phyloP scores from a whole-genome alignment of 2,888 invertebrate species.

The Diarsia mendica region DNA sequence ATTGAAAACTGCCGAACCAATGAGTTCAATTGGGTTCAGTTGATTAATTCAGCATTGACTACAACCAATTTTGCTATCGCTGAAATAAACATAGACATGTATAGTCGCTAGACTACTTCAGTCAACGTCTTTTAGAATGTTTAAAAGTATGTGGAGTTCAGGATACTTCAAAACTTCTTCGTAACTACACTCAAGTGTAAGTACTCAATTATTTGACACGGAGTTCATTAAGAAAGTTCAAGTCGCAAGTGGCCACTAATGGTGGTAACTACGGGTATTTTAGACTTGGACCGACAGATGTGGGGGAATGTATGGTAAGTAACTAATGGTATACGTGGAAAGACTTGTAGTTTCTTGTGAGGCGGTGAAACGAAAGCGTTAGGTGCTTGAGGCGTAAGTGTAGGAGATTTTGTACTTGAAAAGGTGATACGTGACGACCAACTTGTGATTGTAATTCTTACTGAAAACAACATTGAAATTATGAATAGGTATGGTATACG shows the following conservation, averaged over 20 bases:
- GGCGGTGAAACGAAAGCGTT: not conserved
- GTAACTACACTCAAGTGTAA: constrained; percentile 35
- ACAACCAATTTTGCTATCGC: not conserved
- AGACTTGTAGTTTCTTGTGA: constrained; percentile 34
- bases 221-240: constrained; percentile 70
- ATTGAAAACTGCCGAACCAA: constrained; percentile 12
- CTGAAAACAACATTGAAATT: not conserved
- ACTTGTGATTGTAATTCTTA: not conserved
- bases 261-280: constrained; percentile 58
- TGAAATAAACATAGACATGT: constrained; percentile 4
- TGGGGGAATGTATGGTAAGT: constrained; percentile 36
- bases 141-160: constrained; percentile 44
- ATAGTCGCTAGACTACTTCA: not conserved
- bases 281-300: constrained; percentile 50
- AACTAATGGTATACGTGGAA: constrained; percentile 33
- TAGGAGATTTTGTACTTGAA: not conserved
- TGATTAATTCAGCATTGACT: constrained; percentile 52
- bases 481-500: not conserved
- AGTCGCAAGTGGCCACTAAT: constrained; percentile 71
- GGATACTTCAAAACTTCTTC: constrained; percentile 44
- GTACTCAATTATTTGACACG: constrained; percentile 63
- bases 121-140: constrained; percentile 19
- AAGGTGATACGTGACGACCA: not conserved
- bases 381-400: not conserved
- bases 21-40: constrained; percentile 28